Conservation (phyloP, 2,888 invertebrate genomes). For the Chloromyia formosa region DNA sequence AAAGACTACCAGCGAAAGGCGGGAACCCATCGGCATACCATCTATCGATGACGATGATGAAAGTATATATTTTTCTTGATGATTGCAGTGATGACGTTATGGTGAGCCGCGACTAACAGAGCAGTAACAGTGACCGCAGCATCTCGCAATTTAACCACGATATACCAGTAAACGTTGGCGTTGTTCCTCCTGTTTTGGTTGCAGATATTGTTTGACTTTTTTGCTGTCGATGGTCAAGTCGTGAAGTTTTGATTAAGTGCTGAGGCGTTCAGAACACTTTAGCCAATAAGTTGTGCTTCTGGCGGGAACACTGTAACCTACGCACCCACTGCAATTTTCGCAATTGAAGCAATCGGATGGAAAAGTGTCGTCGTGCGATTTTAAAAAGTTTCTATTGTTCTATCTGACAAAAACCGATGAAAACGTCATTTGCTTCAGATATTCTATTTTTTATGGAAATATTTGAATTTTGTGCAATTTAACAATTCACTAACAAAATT, state of each 20-base stretch:
- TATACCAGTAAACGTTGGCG: background rate
- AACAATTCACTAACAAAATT: background rate
- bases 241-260: background rate
- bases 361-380: conserved; percentile 2
- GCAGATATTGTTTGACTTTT: background rate
- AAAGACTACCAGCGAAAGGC: background rate
- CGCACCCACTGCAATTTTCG: conserved; percentile 13
- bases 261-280: conserved; percentile 20
- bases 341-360: conserved; percentile 28
- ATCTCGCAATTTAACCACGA: background rate
- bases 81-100: too few species aligned
- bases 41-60: background rate
- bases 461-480: background rate
- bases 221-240: background rate
- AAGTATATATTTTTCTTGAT: too few species aligned
- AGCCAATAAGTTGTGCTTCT: conserved; percentile 6
- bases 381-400: background rate
- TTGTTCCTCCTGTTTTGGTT: background rate
- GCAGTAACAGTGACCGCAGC: background rate
- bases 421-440: background rate
- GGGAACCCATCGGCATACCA: conserved; percentile 18
- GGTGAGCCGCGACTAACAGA: background rate
- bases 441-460: conserved; percentile 21
- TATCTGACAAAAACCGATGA: background rate
- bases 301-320: conserved; percentile 33